These are phyloP conservation scores for Rostratula benghalensis DNA, from an alignment of 2,113 vertebrate species.

Conservation along the genomic window DNA sequence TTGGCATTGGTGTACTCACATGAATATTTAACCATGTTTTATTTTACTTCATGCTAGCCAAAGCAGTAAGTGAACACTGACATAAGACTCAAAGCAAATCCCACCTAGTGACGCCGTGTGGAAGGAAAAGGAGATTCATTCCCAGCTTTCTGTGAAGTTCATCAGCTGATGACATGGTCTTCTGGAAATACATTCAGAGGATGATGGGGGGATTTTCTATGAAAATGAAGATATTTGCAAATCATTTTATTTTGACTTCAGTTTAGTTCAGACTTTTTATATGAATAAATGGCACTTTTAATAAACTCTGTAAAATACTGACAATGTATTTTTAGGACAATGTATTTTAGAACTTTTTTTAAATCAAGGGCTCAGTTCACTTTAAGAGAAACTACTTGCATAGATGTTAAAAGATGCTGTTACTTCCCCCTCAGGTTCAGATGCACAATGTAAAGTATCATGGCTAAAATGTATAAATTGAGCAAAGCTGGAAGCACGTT, in stretches of 20 bases:
- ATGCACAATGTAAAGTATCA: slow-evolving; percentile 24
- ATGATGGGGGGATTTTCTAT: slow-evolving; percentile 13
- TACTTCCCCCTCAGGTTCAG: slow-evolving; percentile 38
- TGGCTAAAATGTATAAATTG: neutral
- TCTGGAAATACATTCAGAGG: slow-evolving; percentile 9
- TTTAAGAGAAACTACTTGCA: neutral
- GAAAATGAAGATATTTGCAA: slow-evolving; percentile 37
- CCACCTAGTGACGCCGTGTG: neutral
- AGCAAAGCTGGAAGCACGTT: neutral
- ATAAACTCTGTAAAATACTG: slow-evolving; percentile 79
- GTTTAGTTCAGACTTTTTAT: slow-evolving; percentile 79
- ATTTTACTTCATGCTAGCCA: slow-evolving; percentile 80
- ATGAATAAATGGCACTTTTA: slow-evolving; percentile 85
- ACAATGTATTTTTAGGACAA: slow-evolving; percentile 73
- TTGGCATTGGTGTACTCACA: neutral
- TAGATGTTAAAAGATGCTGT: neutral
- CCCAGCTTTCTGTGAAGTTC: neutral
- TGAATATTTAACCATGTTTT: slow-evolving; percentile 43
- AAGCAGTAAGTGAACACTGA: slow-evolving; percentile 89
- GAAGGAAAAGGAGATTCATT: slow-evolving; percentile 34
- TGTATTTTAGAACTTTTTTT: slow-evolving; percentile 67
- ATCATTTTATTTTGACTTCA: slow-evolving; percentile 42
- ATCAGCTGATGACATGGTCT: neutral
- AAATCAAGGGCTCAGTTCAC: slow-evolving; percentile 66
- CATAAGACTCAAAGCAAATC: neutral